Evolutionary conservation across 1,140 invertebrate species (phyloP), one percentile per base, ranked within the genome.

Genomic region (Anoplolepis gracilipes): DNA sequence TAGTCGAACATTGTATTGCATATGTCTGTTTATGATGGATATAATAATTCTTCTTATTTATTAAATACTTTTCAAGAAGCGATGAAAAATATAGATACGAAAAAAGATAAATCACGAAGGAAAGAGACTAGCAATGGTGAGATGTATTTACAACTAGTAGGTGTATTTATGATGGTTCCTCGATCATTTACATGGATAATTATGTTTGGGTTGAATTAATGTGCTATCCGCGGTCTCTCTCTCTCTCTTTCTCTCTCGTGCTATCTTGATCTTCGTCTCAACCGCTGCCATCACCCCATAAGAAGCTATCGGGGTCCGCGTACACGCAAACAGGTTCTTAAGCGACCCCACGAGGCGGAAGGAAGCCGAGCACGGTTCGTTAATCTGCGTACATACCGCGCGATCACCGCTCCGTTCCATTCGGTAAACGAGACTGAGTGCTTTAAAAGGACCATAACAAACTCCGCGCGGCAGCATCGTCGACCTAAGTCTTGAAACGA

Each of bases 201-300:
- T 89, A 86, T 89, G 87, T 89, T 89, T 89, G 72, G 84, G 72
- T 86, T 77, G 84, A 86, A 82, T 89, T 89, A 88, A 86, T 89
- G 61, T 62, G 49, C 25, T 72, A 16, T 46, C 2, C 53, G n/a
- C 6, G 22, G 46, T 55, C 55, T 57, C 55, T 33, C 69, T 19
- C 16, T n/a, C 13, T 36, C 69, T 36, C 62, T 46, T 49, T 61
- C 61, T 30, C 62, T 4, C 10, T n/a, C 28, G 16, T 22, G 25
- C 5, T 2, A 6, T 53, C 4, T 33, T 19, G 7, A 0, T 5
- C 65, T 46, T 39, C 53, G 39, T 67, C 36, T 64, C 13, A 36
- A 49, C 49, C 16, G 22, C 22, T 42, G 57, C 33, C 39, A n/a
- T 65, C n/a, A 25, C 16, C 28, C n/a, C 22, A 49, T 88, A 89